phyloP scores from a whole-genome alignment of 1,140 invertebrate genomes.

The Hylyphantes graminicola region DNA sequence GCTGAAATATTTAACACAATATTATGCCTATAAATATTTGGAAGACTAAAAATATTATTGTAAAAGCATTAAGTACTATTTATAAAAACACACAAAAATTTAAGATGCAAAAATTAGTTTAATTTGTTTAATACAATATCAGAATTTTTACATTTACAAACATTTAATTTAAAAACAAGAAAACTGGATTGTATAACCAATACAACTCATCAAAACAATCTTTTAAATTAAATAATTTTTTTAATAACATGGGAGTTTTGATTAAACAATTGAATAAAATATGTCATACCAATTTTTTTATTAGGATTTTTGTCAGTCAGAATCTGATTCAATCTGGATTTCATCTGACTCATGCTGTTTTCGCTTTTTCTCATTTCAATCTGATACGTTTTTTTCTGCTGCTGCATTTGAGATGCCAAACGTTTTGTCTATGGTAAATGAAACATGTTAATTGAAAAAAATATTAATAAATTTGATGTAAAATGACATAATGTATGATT shows the following conservation, averaged over 20 bases:
- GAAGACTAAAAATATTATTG: background rate
- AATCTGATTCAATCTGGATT: slow-evolving; percentile 32
- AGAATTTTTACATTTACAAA: no score
- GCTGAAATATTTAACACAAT: slow-evolving; percentile 23
- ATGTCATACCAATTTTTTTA: slow-evolving; percentile 32
- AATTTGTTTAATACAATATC: no score
- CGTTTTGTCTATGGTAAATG: slow-evolving; percentile 4
- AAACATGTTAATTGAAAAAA: background rate
- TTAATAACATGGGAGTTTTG: background rate
- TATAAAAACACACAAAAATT: no score
- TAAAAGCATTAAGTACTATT: no score
- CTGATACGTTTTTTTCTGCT: slow-evolving; percentile 33
- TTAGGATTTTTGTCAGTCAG: slow-evolving; percentile 28
- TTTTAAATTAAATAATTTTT: background rate
- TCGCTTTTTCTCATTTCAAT: slow-evolving; percentile 42
- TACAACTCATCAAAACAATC: background rate
- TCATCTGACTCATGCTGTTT: slow-evolving; percentile 34
- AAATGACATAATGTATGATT: no score
- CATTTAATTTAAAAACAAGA: no score
- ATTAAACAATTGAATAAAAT: background rate
- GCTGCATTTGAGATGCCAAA: slow-evolving; percentile 21
- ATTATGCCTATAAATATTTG: background rate
- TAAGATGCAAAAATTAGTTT: no score
- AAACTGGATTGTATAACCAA: no score
- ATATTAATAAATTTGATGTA: no score